These are phyloP conservation scores for Porites lobata DNA, from an alignment of 92 coral and sea anemone species.

Conservation along the genomic window DNA sequence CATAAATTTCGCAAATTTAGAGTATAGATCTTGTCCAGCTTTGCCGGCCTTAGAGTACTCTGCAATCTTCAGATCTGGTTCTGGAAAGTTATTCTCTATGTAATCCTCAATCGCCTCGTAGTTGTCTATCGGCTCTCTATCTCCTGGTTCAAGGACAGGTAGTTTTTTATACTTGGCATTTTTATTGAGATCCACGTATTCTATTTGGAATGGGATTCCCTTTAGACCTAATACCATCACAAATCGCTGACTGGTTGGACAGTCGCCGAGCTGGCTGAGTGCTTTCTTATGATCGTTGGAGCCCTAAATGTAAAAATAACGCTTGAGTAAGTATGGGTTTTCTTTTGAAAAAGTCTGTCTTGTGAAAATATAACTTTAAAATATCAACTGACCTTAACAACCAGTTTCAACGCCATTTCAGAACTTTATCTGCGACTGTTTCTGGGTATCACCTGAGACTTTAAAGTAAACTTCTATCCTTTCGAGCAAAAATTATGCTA, in stretches of 20 bases:
- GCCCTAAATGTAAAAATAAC: conserved; percentile 48
- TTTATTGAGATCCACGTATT: conserved; percentile 60
- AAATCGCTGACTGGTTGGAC: conserved; percentile 74
- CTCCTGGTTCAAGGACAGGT: conserved; percentile 66
- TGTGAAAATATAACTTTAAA: not conserved
- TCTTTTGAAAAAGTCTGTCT: not conserved
- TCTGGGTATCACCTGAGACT: not conserved
- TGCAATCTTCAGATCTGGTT: conserved; percentile 25
- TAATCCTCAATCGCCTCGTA: conserved; percentile 54
- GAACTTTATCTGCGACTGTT: not conserved
- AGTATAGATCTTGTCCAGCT: conserved; percentile 47
- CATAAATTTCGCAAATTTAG: conserved; percentile 72
- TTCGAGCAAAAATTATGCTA: not conserved
- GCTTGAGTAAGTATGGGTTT: not conserved
- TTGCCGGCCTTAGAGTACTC: conserved; percentile 6
- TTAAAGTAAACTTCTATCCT: not conserved
- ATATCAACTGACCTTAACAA: conserved; percentile 32
- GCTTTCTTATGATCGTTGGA: conserved; percentile 62
- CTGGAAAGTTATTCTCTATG: conserved; percentile 63
- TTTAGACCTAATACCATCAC: conserved; percentile 65
- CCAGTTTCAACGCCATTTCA: conserved; percentile 31
- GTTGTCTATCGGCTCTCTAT: conserved; percentile 54
- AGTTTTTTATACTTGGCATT: conserved; percentile 39
- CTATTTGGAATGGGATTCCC: conserved; percentile 12
- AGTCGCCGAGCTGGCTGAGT: conserved; percentile 58